phyloP scores from a whole-genome alignment of 2,888 invertebrate species.

The Epistrophe eligans region DNA sequence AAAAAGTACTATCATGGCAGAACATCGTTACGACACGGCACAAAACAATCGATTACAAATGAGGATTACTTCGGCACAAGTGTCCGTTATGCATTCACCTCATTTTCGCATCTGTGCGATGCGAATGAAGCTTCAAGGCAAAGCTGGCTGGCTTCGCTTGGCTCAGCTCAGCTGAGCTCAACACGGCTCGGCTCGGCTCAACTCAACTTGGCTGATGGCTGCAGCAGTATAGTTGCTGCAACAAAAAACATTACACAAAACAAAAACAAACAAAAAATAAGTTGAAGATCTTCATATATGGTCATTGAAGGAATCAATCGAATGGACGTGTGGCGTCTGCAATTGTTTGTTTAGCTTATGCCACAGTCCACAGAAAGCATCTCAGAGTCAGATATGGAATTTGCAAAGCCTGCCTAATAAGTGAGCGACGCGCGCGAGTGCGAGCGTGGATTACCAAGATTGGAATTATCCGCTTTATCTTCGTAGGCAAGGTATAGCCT shows the following conservation, averaged over 20 bases:
- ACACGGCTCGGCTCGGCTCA: neutral
- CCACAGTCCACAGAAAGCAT: slow-evolving; percentile 44
- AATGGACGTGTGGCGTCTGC: slow-evolving; percentile 77
- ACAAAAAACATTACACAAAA: slow-evolving; percentile 7
- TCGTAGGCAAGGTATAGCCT: neutral
- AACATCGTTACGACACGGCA: slow-evolving; percentile 73
- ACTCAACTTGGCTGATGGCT: slow-evolving; percentile 1
- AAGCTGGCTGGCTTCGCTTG: neutral
- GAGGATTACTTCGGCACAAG: slow-evolving; percentile 76
- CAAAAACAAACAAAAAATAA: neutral
- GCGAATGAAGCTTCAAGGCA: slow-evolving; percentile 34
- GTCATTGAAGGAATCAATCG: slow-evolving; percentile 75
- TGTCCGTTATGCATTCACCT: slow-evolving; percentile 76
- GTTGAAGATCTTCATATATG: slow-evolving; percentile 53
- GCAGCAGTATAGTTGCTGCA: no score
- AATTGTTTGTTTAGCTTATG: slow-evolving; percentile 73
- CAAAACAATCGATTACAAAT: slow-evolving; percentile 77
- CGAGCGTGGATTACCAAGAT: slow-evolving; percentile 70
- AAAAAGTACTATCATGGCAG: slow-evolving; percentile 55
- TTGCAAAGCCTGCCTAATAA: slow-evolving; percentile 72
- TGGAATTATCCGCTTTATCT: slow-evolving; percentile 73
- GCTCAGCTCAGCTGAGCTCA: slow-evolving; percentile 8
- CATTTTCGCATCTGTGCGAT: slow-evolving; percentile 65
- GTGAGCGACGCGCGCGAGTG: slow-evolving; percentile 63
- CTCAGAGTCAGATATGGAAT: slow-evolving; percentile 60